phyloP scores from a whole-genome alignment of 2,113 vertebrate species.

The Heterotis niloticus region DNA sequence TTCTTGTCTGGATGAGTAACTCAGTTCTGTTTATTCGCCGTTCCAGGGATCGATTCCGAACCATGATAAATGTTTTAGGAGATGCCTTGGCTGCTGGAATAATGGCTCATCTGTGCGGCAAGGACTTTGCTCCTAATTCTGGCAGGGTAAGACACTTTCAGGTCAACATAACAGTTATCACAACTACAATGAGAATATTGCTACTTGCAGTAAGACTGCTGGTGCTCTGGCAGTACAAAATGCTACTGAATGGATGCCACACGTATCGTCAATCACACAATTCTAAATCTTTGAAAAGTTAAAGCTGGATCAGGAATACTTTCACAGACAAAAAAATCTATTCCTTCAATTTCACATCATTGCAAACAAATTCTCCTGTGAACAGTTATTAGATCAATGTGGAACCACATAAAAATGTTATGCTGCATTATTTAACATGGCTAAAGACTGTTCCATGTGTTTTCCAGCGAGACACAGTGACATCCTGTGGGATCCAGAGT shows the following conservation, averaged over 20 bases:
- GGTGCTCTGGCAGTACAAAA: not conserved
- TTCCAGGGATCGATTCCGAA: constrained; percentile 73
- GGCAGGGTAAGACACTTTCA: constrained; percentile 34
- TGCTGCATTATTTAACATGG: accelerated
- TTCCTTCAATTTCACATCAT: not conserved
- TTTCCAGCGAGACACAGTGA: constrained; percentile 1
- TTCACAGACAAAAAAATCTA: too few species aligned
- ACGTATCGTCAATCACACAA: too few species aligned
- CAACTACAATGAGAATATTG: not conserved
- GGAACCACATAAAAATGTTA: not conserved
- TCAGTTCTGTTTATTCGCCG: not conserved
- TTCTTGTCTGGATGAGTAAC: not conserved
- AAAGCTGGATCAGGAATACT: too few species aligned
- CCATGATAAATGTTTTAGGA: constrained; percentile 78
- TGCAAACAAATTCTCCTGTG: not conserved
- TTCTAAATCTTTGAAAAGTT: too few species aligned
- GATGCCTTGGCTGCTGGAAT: constrained; percentile 80
- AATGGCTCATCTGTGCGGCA: constrained; percentile 70
- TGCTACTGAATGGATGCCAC: too few species aligned
- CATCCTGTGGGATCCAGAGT: not conserved
- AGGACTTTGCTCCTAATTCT: constrained; percentile 66
- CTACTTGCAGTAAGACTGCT: not conserved
- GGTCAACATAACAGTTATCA: not conserved
- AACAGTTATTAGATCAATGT: not conserved
- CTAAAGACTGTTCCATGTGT: not conserved